Conservation (phyloP, 1,140 invertebrate species). For the Diprion similis region DNA sequence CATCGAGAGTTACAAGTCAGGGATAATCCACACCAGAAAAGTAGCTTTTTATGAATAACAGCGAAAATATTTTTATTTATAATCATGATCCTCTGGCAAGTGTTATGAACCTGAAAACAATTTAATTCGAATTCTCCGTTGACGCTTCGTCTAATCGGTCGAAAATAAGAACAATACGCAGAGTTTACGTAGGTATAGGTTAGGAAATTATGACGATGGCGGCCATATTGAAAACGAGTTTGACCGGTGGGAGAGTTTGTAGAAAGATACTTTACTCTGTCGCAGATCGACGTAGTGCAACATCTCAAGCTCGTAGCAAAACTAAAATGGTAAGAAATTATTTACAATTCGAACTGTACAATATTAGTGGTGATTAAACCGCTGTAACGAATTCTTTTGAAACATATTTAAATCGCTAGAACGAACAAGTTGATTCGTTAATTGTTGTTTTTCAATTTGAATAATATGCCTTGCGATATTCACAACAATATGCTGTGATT, state of each 20-base stretch:
- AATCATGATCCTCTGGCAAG: no score
- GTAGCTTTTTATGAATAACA: no score
- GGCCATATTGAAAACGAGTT: conserved; percentile 2
- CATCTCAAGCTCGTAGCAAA: background rate
- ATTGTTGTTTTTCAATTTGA: background rate
- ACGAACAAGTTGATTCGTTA: no score
- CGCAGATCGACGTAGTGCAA: background rate
- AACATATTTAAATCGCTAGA: no score
- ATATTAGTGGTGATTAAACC: no score
- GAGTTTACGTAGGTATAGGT: background rate
- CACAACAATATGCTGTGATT: background rate
- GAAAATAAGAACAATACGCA: background rate
- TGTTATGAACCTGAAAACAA: no score
- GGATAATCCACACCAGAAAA: no score
- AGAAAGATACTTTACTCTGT: conserved; percentile 2
- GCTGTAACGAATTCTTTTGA: no score
- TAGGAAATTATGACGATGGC: background rate
- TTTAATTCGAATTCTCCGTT: no score
- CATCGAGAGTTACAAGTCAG: no score
- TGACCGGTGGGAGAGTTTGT: background rate
- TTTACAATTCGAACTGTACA: no score
- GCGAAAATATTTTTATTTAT: no score
- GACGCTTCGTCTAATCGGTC: background rate
- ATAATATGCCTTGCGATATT: background rate
- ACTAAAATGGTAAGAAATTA: background rate